These are phyloP conservation scores for Tetragonula carbonaria DNA, from an alignment of 2,888 invertebrate genomes.

Conservation along the genomic window DNA sequence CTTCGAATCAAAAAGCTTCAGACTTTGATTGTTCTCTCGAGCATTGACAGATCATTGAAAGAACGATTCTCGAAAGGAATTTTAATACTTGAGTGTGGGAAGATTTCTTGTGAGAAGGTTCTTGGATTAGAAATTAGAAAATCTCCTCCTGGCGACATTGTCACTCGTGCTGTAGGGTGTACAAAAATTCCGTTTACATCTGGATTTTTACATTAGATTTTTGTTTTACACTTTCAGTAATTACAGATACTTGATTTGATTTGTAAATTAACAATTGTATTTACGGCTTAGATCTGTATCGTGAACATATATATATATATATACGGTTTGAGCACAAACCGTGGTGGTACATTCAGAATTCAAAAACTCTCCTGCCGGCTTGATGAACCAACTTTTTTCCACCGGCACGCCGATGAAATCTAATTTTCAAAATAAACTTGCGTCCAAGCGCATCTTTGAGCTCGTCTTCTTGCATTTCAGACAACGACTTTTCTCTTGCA, in stretches of 20 bases:
- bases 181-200: not conserved
- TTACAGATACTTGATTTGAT: not conserved
- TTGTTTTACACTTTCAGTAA: not conserved
- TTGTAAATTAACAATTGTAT: conserved; percentile 4
- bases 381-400: conserved; percentile 27
- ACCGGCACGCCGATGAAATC: conserved; percentile 40
- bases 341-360: conserved; percentile 40
- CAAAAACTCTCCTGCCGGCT: conserved; percentile 10
- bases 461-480: conserved; percentile 34
- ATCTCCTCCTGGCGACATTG: not conserved
- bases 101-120: too few relatives aligned
- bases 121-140: not conserved
- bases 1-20: not conserved
- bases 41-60: not conserved
- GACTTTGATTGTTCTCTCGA: not conserved
- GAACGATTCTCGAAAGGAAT: not conserved
- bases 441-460: conserved; percentile 24
- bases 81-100: not conserved
- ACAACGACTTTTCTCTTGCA: not conserved
- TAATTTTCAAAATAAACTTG: conserved; percentile 57
- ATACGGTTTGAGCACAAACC: not conserved
- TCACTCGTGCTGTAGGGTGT: not conserved
- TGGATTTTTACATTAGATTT: not conserved
- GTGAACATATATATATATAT: not conserved
- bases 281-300: not conserved